phyloP scores from a whole-genome alignment of 2,888 invertebrate genomes.

The Hypolimnas misippus region DNA sequence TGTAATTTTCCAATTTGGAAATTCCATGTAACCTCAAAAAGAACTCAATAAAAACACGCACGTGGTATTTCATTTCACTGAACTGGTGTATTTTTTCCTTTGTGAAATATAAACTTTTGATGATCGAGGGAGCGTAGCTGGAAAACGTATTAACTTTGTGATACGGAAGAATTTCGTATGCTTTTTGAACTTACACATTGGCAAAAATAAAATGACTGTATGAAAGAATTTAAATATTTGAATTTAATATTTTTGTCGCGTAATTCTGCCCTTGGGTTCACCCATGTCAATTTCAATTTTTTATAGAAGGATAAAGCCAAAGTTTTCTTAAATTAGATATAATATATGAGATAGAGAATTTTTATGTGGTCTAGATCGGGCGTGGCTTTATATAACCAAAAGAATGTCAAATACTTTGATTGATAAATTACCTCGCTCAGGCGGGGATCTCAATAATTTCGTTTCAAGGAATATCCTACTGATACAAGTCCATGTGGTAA shows the following conservation, averaged over 20 bases:
- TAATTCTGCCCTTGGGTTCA: not conserved
- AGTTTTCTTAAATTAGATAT: too few relatives aligned
- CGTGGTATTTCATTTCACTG: constrained; percentile 25
- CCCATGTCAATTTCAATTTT: too few relatives aligned
- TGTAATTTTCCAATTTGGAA: not conserved
- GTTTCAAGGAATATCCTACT: too few relatives aligned
- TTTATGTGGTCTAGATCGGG: too few relatives aligned
- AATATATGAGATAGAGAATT: too few relatives aligned
- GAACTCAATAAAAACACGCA: constrained; percentile 13
- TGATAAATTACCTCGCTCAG: too few relatives aligned
- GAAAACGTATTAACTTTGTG: constrained; percentile 40
- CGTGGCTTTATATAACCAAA: too few relatives aligned
- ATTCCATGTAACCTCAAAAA: not conserved
- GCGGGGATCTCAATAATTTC: too few relatives aligned
- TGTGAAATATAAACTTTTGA: constrained; percentile 26
- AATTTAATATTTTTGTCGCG: not conserved
- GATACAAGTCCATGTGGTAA: too few relatives aligned
- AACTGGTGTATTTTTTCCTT: constrained; percentile 29
- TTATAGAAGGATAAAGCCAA: too few relatives aligned
- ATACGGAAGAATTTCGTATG: constrained; percentile 40
- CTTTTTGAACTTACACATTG: constrained; percentile 12
- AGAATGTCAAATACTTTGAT: too few relatives aligned
- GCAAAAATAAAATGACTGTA: constrained; percentile 7
- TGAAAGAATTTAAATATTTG: not conserved
- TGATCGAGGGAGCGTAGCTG: constrained; percentile 22